Evolutionary conservation across 2,797 vertebrate species (phyloP).

Genomic region (Chaetodon trifasciatus): DNA sequence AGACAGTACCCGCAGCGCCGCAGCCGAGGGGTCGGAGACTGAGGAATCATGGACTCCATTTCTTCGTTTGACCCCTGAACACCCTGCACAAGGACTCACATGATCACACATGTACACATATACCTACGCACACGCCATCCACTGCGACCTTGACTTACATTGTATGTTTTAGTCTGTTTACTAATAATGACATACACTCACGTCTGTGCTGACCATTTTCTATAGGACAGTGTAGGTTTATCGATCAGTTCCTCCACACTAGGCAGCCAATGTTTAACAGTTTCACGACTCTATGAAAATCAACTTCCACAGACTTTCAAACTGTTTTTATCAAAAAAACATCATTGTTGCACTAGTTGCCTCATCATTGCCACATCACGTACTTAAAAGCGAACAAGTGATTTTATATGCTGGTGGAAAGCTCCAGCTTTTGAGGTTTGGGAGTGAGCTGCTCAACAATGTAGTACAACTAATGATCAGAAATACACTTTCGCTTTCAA

Average conservation of each 20-base stretch:
- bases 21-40: slow-evolving; percentile 71
- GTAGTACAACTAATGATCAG: not conserved
- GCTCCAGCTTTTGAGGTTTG: not conserved
- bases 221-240: not conserved
- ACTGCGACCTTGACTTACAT: not conserved
- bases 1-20: slow-evolving; percentile 92
- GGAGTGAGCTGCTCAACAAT: not conserved
- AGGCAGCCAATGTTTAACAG: no score
- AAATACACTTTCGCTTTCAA: not conserved
- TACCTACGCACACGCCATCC: not conserved
- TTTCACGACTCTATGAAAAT: not conserved
- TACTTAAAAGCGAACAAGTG: not conserved
- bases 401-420: not conserved
- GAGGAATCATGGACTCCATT: slow-evolving; percentile 80
- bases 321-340: not conserved
- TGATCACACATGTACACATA: slow-evolving; percentile 22
- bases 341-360: not conserved
- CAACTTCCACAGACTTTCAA: not conserved
- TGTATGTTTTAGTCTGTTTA: not conserved
- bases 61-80: slow-evolving; percentile 78
- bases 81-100: slow-evolving; percentile 28
- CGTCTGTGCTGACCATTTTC: not conserved
- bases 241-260: not conserved
- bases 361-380: not conserved
- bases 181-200: not conserved